Evolutionary conservation across 2,888 invertebrate species (phyloP).

Genomic region (Orthosia incerta): DNA sequence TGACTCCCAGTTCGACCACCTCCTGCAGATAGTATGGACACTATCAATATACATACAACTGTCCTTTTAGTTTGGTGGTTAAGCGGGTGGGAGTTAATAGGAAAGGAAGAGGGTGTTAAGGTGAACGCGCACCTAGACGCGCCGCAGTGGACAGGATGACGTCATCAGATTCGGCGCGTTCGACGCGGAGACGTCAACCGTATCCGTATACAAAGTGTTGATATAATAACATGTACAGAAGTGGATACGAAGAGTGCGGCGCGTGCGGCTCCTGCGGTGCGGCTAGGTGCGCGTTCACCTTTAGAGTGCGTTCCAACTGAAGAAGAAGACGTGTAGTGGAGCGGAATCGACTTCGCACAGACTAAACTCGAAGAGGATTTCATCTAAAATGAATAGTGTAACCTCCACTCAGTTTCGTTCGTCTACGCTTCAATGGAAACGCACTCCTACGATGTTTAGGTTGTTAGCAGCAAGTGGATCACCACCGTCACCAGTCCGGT

Average conservation of each 20-base stretch:
- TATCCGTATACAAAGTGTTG: no score
- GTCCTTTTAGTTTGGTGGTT: constrained; percentile 33
- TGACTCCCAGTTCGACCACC: constrained; percentile 82
- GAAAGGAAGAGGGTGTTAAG: not conserved
- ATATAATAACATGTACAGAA: no score
- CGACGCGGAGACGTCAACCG: no score
- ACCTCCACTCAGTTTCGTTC: not conserved
- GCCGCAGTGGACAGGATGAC: no score
- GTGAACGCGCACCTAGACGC: no score
- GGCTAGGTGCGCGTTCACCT: no score
- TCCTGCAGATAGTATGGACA: constrained; percentile 72
- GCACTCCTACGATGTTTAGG: not conserved
- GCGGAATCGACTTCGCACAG: not conserved
- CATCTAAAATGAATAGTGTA: not conserved
- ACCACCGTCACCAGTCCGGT: not conserved
- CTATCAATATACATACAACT: constrained; percentile 56
- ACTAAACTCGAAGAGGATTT: not conserved
- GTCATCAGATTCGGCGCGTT: no score
- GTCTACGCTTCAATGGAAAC: not conserved
- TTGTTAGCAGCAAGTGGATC: constrained; percentile 8
- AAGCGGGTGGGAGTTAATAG: not conserved
- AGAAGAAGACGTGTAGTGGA: not conserved
- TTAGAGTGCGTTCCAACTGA: not conserved
- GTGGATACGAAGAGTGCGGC: no score
- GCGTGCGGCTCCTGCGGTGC: no score